These are phyloP conservation scores for Lysandra coridon DNA, from an alignment of 2,888 invertebrate species.

Conservation along the genomic window DNA sequence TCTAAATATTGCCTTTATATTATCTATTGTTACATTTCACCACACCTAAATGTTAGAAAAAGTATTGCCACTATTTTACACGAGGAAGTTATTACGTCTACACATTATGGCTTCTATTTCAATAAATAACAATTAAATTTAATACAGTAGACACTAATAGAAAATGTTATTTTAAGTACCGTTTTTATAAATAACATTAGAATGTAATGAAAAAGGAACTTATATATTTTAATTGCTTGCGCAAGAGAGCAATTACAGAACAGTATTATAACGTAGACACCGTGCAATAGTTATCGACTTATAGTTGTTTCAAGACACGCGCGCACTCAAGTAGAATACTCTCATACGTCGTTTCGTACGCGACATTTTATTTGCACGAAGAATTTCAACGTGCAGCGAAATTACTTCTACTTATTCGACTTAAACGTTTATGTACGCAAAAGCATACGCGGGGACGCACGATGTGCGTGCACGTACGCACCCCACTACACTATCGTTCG, in stretches of 20 bases:
- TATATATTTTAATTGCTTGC: conserved; percentile 48
- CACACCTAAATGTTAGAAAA: conserved; percentile 76
- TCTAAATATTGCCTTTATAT: conserved; percentile 72
- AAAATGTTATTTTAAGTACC: conserved; percentile 65
- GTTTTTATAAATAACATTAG: conserved; percentile 56
- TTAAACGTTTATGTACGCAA: neutral
- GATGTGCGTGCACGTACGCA: neutral
- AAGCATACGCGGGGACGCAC: conserved; percentile 7
- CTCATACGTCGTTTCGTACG: neutral
- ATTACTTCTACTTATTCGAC: conserved; percentile 1
- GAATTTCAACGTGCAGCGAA: neutral
- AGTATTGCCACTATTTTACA: conserved; percentile 76
- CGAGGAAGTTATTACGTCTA: conserved; percentile 69
- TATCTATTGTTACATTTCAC: conserved; percentile 68
- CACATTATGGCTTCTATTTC: conserved; percentile 62
- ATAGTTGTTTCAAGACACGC: conserved; percentile 19
- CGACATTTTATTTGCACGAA: conserved; percentile 3
- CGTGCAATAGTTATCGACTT: conserved; percentile 56
- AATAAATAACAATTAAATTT: conserved; percentile 62
- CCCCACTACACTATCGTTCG: conserved; percentile 7
- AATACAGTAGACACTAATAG: conserved; percentile 51
- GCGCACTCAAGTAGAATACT: neutral
- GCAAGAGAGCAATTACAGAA: conserved; percentile 67
- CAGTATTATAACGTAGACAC: conserved; percentile 51
- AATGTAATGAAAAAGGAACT: conserved; percentile 54